Evolutionary conservation across 2,797 vertebrate species (phyloP), one percentile per base, ranked within the genome.

Genomic region (Pangasius mekongensis): DNA sequence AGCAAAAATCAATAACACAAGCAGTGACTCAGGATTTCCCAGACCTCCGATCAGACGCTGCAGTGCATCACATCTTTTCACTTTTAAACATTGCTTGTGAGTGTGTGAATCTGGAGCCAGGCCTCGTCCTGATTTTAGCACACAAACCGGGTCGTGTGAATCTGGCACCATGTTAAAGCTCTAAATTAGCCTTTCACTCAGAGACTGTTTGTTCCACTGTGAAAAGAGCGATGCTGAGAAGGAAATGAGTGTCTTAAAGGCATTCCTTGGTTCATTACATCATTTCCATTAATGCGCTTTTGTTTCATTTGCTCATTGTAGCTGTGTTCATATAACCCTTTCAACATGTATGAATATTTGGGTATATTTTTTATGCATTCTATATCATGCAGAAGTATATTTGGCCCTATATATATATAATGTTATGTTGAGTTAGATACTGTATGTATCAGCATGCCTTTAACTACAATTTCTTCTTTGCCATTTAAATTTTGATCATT

Each of bases 141-240:
- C 66, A 84, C 88, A 84, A 78, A 54, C 36, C 89, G 90, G 89
- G 89, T 86, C 91, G 64, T 91, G 90, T 91, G 91, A 92, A 90
- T 89, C 85, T 92, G 91, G 91, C 91, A 89, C 58, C 30, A 56
- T 89, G 83, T 88, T 90, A 74, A 84, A 90, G 85, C 89, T 88
- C 67, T 90, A 86, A 88, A 86, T 86, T 89, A 84, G 74, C 36
- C 84, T 88, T 89, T 91, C 86, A 91, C 66, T 90, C 81, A 82
- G 89, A 77, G 88, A 76, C 83, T 81, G 84, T 85, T 89, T 89
- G 87, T 90, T 90, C 76, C 27, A 22, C 5, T 7, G n/a, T 92
- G 86, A 88, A 90, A 86, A 71, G 86, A 83, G 16, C 7, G 27
- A 36, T 39, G 83, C 66, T 89, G 86, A 90, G 69, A 90, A 92